Percentiles rank a stretch among this genome's conserved stretches.
These are phyloP conservation scores for Orius insidiosus DNA, from an alignment of 1,140 invertebrate species.

Conservation along the genomic window DNA sequence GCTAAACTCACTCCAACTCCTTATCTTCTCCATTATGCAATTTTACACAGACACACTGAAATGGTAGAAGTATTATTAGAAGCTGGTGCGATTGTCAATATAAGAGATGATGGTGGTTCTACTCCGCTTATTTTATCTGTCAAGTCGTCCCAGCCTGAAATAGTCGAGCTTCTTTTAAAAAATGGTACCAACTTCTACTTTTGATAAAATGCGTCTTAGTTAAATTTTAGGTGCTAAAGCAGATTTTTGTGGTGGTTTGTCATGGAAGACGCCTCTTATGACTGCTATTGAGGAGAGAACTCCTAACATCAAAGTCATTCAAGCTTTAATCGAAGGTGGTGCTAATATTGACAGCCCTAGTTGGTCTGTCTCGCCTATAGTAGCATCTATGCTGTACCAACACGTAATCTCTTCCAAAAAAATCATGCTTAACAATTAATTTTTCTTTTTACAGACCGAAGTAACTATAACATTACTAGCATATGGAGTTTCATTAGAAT, in stretches of 20 bases:
- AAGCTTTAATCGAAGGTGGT: conserved; percentile 28
- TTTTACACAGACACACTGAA: conserved; percentile 29
- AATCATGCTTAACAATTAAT: conserved; percentile 5
- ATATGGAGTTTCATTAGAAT: conserved; percentile 22
- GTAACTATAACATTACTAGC: conserved; percentile 19
- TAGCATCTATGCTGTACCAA: conserved; percentile 26
- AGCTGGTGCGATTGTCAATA: conserved; percentile 32
- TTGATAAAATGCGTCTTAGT: neutral
- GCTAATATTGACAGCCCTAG: conserved; percentile 27
- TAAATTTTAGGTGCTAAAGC: conserved; percentile 32
- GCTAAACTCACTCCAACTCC: conserved; percentile 36
- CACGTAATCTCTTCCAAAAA: too few species aligned
- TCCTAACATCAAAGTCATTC: conserved; percentile 19
- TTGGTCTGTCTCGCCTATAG: conserved; percentile 32
- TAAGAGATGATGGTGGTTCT: conserved; percentile 33
- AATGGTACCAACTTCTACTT: conserved; percentile 26
- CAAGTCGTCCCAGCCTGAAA: conserved; percentile 30
- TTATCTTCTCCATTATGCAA: conserved; percentile 35
- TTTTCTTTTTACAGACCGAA: conserved; percentile 21
- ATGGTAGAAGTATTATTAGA: conserved; percentile 31
- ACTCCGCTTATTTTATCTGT: conserved; percentile 44
- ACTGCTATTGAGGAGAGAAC: conserved; percentile 24
- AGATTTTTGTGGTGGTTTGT: conserved; percentile 35
- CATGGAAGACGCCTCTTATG: conserved; percentile 35
- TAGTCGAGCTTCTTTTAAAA: conserved; percentile 30